Evolutionary conservation across 53 echinoderm and acorn worm species (phyloP).

Genomic region (Antedon mediterranea): DNA sequence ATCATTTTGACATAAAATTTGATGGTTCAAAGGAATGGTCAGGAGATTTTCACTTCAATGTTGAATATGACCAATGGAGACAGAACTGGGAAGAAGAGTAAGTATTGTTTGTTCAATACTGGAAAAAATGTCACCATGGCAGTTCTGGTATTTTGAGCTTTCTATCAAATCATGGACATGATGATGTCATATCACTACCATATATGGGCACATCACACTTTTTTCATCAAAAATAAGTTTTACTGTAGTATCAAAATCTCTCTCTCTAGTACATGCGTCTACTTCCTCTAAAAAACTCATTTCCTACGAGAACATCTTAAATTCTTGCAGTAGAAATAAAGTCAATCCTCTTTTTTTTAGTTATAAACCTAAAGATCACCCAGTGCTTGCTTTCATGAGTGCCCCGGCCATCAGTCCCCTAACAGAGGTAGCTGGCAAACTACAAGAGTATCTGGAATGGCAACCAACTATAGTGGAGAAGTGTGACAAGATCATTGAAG

Average conservation of each 20-base stretch:
- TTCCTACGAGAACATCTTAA: no score
- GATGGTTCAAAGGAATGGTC: slow-evolving; percentile 30
- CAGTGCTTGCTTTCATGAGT: slow-evolving; percentile 64
- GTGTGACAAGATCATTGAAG: slow-evolving; percentile 38
- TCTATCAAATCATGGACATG: no score
- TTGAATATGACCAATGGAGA: slow-evolving; percentile 30
- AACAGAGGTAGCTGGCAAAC: slow-evolving; percentile 21
- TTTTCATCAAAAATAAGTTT: no score
- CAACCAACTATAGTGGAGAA: slow-evolving; percentile 26
- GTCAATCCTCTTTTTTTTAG: slow-evolving; percentile 21
- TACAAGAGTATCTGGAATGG: slow-evolving; percentile 64
- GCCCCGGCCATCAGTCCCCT: slow-evolving; percentile 63
- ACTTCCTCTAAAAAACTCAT: no score
- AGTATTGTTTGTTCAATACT: not conserved
- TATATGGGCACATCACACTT: no score
- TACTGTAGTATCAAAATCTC: no score
- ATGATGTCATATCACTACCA: no score
- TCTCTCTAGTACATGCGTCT: no score
- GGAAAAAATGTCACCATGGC: no score
- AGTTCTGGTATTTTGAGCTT: no score
- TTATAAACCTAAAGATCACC: slow-evolving; percentile 40
- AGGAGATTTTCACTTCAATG: slow-evolving; percentile 65
- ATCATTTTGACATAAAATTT: slow-evolving; percentile 56
- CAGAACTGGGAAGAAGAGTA: slow-evolving; percentile 29
- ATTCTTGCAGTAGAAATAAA: no score